These are phyloP conservation scores for Peromyscus leucopus DNA, from an alignment of 2,113 vertebrate species.

Conservation along the genomic window DNA sequence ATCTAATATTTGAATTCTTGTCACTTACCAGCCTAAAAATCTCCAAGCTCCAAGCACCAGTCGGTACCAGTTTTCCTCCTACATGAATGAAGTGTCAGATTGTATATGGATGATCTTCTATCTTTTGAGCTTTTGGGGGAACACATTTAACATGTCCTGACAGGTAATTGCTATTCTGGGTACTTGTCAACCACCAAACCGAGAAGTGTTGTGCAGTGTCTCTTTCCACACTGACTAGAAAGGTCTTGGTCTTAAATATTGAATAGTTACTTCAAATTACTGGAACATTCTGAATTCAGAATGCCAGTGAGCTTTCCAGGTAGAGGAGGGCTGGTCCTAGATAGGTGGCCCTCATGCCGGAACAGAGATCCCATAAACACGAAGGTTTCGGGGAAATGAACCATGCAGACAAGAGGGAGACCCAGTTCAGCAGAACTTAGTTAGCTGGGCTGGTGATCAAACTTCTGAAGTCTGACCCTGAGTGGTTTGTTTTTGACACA, in stretches of 20 bases:
- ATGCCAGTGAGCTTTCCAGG: not conserved
- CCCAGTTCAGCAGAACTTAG: not conserved
- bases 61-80: not conserved
- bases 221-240: not conserved
- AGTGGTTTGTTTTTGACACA: not conserved
- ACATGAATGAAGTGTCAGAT: accelerated
- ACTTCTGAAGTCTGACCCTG: not conserved
- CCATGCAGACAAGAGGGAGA: not conserved
- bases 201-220: not conserved
- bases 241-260: not conserved
- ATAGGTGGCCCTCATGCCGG: accelerated
- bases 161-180: not conserved
- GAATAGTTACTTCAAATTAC: not conserved
- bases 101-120: accelerated
- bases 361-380: not conserved
- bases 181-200: not conserved
- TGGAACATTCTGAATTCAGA: not conserved
- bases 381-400: not conserved
- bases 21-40: not conserved
- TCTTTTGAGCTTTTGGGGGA: not conserved
- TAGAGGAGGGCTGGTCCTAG: not conserved
- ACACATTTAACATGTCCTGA: not conserved
- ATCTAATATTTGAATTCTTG: not conserved
- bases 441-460: not conserved
- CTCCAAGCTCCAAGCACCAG: not conserved